These are phyloP conservation scores for Bubo bubo DNA, from an alignment of 2,113 vertebrate genomes.

Conservation along the genomic window DNA sequence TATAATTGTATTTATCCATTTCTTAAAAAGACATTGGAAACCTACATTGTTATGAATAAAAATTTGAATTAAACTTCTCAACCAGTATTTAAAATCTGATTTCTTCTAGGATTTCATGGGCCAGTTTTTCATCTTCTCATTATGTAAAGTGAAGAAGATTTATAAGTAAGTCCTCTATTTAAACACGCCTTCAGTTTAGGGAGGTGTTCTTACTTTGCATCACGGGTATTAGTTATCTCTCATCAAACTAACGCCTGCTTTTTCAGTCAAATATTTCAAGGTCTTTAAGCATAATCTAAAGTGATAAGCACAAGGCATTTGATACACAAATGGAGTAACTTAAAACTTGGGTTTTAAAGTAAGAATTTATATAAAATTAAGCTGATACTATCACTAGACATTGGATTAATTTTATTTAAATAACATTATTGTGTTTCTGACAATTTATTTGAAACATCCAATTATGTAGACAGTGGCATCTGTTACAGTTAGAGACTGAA, in stretches of 20 bases:
- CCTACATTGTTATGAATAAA: background rate
- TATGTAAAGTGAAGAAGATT: background rate
- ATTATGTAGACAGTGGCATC: background rate
- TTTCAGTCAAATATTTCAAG: background rate
- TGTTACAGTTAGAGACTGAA: background rate
- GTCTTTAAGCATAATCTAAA: background rate
- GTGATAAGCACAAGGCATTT: background rate
- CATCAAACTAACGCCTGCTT: background rate
- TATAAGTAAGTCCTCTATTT: background rate
- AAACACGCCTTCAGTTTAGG: background rate
- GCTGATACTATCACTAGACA: background rate
- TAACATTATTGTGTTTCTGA: background rate
- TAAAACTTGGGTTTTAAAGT: background rate
- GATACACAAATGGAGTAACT: background rate
- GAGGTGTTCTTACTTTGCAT: background rate
- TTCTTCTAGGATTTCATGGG: background rate
- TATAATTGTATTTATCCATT: background rate
- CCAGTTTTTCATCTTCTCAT: background rate
- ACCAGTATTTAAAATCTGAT: background rate
- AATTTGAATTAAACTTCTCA: background rate
- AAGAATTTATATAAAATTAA: background rate
- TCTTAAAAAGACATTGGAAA: background rate
- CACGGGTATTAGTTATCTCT: background rate
- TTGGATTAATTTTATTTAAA: background rate
- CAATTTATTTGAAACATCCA: background rate